Evolutionary conservation across 64 coral and sea anemone genomes (phyloP).

Genomic region (Trachythela sp.): DNA sequence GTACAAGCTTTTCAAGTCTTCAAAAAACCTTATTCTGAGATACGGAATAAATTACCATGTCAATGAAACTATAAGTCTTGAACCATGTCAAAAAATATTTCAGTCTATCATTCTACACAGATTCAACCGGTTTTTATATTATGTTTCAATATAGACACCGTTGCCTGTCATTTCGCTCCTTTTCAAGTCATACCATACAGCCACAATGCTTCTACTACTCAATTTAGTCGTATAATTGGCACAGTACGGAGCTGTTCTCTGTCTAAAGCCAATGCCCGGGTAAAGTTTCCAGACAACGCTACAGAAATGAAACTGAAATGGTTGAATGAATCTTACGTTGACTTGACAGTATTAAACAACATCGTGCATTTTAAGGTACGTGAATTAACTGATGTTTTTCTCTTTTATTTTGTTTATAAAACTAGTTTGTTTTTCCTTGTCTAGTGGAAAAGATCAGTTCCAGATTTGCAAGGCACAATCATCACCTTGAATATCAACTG

Average conservation of each 20-base stretch:
- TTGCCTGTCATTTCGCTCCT: background rate
- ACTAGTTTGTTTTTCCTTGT: background rate
- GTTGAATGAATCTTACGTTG: background rate
- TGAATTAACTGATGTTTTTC: too few species aligned
- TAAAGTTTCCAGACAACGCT: background rate
- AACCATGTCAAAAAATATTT: too few species aligned
- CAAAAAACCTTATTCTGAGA: too few species aligned
- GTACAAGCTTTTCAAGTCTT: too few species aligned
- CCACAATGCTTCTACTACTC: background rate
- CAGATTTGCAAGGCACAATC: background rate
- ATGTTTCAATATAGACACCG: background rate
- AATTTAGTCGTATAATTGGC: background rate
- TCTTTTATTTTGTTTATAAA: background rate
- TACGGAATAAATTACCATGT: too few species aligned
- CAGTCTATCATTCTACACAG: too few species aligned
- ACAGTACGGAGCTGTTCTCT: background rate
- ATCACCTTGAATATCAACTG: background rate
- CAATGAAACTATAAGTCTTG: too few species aligned
- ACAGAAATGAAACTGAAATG: background rate
- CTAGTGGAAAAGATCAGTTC: background rate
- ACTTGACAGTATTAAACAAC: background rate
- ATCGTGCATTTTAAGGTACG: background rate
- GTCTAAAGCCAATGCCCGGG: background rate
- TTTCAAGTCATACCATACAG: background rate
- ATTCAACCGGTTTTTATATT: too few species aligned